Evolutionary conservation across 2,797 vertebrate genomes (phyloP).

Genomic region (Betta splendens): DNA sequence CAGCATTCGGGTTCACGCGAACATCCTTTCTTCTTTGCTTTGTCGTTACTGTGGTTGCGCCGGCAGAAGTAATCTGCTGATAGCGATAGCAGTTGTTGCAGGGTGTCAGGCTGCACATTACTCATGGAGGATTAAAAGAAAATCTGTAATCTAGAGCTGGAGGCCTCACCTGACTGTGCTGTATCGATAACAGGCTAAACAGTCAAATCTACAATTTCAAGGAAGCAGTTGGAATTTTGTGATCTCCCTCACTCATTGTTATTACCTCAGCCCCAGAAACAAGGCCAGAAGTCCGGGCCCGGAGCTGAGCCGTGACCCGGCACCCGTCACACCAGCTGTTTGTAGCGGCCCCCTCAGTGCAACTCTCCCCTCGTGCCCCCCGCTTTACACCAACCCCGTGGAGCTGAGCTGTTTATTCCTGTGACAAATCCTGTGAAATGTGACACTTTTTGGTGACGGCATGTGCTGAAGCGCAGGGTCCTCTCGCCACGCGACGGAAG

Average conservation of each 20-base stretch:
- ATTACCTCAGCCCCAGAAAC: conserved; percentile 8
- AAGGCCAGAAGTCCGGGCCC: conserved; percentile 20
- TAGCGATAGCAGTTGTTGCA: not conserved
- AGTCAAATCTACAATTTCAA: not conserved
- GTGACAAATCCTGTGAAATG: conserved; percentile 81
- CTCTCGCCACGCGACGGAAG: conserved; percentile 21
- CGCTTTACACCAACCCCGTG: conserved; percentile 64
- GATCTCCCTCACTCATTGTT: conserved; percentile 23
- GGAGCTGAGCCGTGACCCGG: conserved; percentile 34
- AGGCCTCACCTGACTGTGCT: conserved; percentile 21
- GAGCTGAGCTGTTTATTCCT: conserved; percentile 72
- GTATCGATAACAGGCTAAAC: conserved; percentile 5
- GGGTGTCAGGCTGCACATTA: not conserved
- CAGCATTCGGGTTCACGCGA: not conserved
- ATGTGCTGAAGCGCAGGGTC: conserved; percentile 30
- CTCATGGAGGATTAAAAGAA: conserved; percentile 10
- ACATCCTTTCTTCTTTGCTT: not conserved
- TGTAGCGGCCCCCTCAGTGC: conserved; percentile 30
- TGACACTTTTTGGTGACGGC: conserved; percentile 60
- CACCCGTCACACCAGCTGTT: conserved; percentile 54
- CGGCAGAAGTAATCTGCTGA: not conserved
- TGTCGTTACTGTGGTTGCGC: too few relatives aligned
- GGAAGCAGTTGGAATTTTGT: not conserved
- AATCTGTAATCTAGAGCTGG: conserved; percentile 12
- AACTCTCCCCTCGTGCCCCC: not conserved